These are phyloP conservation scores for Limnephilus lunatus DNA, from an alignment of 2,888 invertebrate genomes.

Conservation along the genomic window DNA sequence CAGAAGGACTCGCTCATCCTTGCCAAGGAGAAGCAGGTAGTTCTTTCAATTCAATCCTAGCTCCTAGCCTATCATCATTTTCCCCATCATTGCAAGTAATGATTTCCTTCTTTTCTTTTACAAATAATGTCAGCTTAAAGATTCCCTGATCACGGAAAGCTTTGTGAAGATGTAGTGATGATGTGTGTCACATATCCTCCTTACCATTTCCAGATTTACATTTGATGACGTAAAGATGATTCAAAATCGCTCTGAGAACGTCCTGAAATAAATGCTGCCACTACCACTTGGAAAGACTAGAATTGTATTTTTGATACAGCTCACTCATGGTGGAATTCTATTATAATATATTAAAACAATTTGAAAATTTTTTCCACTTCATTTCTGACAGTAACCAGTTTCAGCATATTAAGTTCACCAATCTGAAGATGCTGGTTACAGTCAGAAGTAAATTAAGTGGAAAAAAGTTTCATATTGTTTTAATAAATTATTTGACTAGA, in stretches of 20 bases:
- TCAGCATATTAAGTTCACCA: no score
- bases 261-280: no score
- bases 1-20: constrained; percentile 91
- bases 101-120: not conserved
- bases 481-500: no score
- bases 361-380: no score
- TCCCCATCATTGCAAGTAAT: not conserved
- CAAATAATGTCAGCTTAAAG: not conserved
- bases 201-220: not conserved
- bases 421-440: no score
- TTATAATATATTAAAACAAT: no score
- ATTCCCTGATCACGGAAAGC: not conserved
- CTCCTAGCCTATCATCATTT: not conserved
- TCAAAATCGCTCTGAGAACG: not conserved
- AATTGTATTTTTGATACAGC: not conserved
- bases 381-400: no score
- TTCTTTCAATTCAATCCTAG: not conserved
- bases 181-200: not conserved
- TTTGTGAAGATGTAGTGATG: not conserved
- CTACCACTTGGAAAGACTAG: not conserved
- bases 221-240: not conserved
- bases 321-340: no score
- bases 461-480: no score
- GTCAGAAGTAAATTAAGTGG: no score
- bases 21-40: constrained; percentile 93